A percentile compares a stretch with the other conserved stretches of the same genome.
phyloP scores from a whole-genome alignment of 92 coral and sea anemone genomes.

The Diadumene lineata region DNA sequence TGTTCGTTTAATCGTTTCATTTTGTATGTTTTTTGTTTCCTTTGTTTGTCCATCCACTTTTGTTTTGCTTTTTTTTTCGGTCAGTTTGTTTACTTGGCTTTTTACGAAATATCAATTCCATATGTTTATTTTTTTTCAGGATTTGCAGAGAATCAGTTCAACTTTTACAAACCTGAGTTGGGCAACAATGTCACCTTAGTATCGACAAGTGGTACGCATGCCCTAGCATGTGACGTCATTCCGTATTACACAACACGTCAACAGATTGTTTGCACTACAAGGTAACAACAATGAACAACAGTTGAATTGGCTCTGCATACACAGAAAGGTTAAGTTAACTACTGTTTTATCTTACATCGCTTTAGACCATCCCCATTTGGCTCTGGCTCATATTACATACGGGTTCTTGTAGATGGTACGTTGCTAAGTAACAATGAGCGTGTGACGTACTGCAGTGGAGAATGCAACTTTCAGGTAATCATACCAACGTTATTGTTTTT shows the following conservation, averaged over 20 bases:
- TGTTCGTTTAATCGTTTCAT: background rate
- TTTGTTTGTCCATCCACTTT: too few species aligned
- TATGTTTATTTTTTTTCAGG: constrained; percentile 38
- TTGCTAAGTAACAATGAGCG: constrained; percentile 48
- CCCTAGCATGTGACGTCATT: constrained; percentile 72
- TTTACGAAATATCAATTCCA: background rate
- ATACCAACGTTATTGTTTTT: too few species aligned
- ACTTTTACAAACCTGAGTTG: constrained; percentile 55
- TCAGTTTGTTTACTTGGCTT: too few species aligned
- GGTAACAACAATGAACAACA: constrained; percentile 54
- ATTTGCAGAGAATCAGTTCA: constrained; percentile 76
- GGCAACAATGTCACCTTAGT: constrained; percentile 73
- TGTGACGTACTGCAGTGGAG: constrained; percentile 52
- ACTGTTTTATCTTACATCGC: background rate
- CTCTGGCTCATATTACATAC: constrained; percentile 50
- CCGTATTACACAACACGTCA: constrained; percentile 64
- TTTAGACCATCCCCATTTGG: constrained; percentile 57
- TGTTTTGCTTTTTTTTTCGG: too few species aligned
- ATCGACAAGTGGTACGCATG: constrained; percentile 60
- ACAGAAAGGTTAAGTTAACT: background rate
- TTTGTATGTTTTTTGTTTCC: too few species aligned
- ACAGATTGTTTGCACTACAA: constrained; percentile 68
- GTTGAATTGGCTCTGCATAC: background rate
- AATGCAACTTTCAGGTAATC: constrained; percentile 62
- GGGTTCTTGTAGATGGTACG: constrained; percentile 72